Conservation (phyloP, 2,888 invertebrate species). For the Archips crataeganus region DNA sequence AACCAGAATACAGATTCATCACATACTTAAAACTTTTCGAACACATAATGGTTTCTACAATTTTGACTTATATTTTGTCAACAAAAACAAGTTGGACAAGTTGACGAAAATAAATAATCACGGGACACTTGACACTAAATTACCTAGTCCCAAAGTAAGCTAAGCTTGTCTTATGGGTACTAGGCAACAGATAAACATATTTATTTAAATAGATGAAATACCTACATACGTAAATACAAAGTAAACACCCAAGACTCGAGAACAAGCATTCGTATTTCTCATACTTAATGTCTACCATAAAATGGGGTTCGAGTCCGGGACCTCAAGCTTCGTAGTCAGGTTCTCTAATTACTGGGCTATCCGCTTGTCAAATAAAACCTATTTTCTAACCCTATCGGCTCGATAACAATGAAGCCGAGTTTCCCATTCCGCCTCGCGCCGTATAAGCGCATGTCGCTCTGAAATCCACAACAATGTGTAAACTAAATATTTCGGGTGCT, state of each 20-base stretch:
- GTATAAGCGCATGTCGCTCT: not conserved
- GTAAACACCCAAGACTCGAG: no score
- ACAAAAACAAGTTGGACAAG: slow-evolving; percentile 20
- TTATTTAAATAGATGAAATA: no score
- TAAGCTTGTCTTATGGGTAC: no score
- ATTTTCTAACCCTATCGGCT: slow-evolving; percentile 12
- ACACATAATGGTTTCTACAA: slow-evolving; percentile 5
- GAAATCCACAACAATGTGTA: not conserved
- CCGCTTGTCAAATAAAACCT: not conserved
- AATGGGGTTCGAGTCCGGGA: no score
- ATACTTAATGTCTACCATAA: no score
- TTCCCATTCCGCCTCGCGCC: not conserved
- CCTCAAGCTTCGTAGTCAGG: no score
- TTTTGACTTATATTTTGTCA: slow-evolving; percentile 9
- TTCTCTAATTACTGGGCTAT: no score
- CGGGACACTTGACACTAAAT: no score
- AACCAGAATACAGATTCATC: not conserved
- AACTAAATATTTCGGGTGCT: slow-evolving; percentile 11
- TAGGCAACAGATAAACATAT: no score
- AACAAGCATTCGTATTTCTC: no score
- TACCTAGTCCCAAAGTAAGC: no score
- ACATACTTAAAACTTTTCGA: slow-evolving; percentile 12
- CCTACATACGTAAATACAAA: no score
- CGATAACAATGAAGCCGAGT: not conserved
- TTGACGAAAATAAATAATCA: not conserved